These are phyloP conservation scores for Probosciger aterrimus DNA, from an alignment of 2,113 vertebrate genomes.

Conservation along the genomic window DNA sequence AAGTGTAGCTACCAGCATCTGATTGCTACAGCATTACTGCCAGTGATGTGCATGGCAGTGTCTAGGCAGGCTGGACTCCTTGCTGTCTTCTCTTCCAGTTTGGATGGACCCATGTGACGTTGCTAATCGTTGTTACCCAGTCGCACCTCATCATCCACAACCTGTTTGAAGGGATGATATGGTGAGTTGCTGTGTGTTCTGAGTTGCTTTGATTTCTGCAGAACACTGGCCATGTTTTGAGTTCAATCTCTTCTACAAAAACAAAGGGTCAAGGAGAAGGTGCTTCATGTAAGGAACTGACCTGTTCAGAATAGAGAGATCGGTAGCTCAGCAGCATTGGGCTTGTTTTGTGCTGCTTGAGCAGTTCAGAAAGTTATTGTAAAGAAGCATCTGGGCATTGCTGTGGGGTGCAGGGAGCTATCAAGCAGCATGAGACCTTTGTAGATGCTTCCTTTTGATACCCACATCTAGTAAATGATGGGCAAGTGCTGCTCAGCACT, in stretches of 20 bases:
- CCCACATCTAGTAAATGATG: neutral
- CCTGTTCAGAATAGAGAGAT: neutral
- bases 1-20: neutral
- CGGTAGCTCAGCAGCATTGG: neutral
- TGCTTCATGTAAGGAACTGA: neutral
- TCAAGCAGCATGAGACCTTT: neutral
- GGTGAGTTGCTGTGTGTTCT: constrained; percentile 71
- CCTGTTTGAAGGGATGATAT: constrained; percentile 98
- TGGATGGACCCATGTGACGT: constrained; percentile 96
- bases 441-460: neutral
- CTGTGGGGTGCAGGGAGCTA: neutral
- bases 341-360: neutral
- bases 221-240: accelerated
- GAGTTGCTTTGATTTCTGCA: neutral
- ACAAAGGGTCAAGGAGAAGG: neutral
- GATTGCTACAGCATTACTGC: neutral
- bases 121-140: constrained; percentile 96
- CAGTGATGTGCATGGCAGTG: neutral
- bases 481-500: neutral
- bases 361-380: neutral
- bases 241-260: neutral
- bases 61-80: neutral
- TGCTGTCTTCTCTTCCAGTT: constrained; percentile 79
- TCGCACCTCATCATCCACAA: constrained; percentile 99
- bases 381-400: neutral